Base-by-base conservation (phyloP, 2,113 vertebrate species). In the Ciconia maguari region DNA sequence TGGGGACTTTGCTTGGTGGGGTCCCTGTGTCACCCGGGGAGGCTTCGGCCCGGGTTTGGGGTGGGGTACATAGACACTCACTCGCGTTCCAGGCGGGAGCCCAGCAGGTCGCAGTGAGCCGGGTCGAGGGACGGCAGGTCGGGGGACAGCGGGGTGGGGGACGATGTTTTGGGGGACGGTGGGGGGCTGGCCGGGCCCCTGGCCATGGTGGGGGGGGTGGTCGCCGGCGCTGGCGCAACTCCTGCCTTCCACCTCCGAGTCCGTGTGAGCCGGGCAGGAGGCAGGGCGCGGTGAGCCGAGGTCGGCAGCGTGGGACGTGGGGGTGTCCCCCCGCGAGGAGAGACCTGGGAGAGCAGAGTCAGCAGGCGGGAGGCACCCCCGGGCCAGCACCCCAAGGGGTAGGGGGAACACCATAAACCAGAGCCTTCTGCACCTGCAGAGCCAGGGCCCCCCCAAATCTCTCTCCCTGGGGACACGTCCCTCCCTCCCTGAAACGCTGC, bases 21-120 rank as follows among this genome's bases (percentile, higher is more conserved):
- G 60, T 62, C 66, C 75, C 41, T 4, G 16, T 42, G 69, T 10
- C 64, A 74, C 1, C 10, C 8, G 0, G 7, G 4, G 11, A 4
- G 11, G 6, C 69, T 14, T 77, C 38, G 87, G 91, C 76, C 36
- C 1, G 6, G 26, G 42, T 20, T 41, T 30, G 34, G 15, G 48
- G 49, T 22, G 11, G 49, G 29, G 8, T 16, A 57, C 48, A 38
- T 0, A 4, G 44, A 61, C 93, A 98, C 99, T 99, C 94, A 99
- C 99, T 98, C 97, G 26, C 88, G 97, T 83, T 97, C 88, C 55
- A 93, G 42, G 3, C 92, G 97, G 30, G 89, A 94, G 68, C 69
- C 81, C 88, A 96, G 97, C 72, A 95, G 88, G 52, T 96, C 92
- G 24, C 68, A 38, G 84, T 0, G 46, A 21, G 89, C 68, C 7